These are phyloP conservation scores for Trichacis sp. DNA, from an alignment of 2,888 invertebrate species.

Conservation along the genomic window DNA sequence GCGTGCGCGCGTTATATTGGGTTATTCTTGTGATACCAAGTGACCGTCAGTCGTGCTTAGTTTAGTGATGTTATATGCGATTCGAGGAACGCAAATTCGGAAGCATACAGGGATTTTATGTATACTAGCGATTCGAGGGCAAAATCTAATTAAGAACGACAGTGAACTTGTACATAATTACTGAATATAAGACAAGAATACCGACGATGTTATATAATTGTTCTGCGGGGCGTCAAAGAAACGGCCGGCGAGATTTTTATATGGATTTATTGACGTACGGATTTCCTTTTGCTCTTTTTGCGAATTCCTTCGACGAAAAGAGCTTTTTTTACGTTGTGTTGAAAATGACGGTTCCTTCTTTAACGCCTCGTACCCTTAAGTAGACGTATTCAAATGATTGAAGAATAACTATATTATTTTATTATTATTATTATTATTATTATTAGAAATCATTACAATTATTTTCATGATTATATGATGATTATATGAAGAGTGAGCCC, in stretches of 20 bases:
- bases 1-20: slow-evolving; percentile 46
- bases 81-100: slow-evolving; percentile 67
- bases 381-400: slow-evolving; percentile 52
- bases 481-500: slow-evolving; percentile 65
- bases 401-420: slow-evolving; percentile 41
- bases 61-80: slow-evolving; percentile 56
- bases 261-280: slow-evolving; percentile 2
- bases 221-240: slow-evolving; percentile 28
- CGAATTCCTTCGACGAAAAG: too few species aligned
- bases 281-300: too few species aligned
- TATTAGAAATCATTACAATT: slow-evolving; percentile 44
- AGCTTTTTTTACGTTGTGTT: slow-evolving; percentile 1
- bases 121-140: slow-evolving; percentile 48
- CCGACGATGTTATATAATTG: slow-evolving; percentile 57
- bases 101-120: slow-evolving; percentile 68
- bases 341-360: slow-evolving; percentile 24
- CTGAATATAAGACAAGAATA: slow-evolving; percentile 55
- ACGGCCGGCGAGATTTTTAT: slow-evolving; percentile 10
- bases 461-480: slow-evolving; percentile 49
- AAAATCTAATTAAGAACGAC: slow-evolving; percentile 50
- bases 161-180: slow-evolving; percentile 64
- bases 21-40: slow-evolving; percentile 64
- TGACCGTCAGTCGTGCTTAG: slow-evolving; percentile 55
- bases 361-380: slow-evolving; percentile 40
- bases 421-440: slow-evolving; percentile 36